Conservation (phyloP, 2,888 invertebrate genomes). For the Diaprepes abbreviatus region DNA sequence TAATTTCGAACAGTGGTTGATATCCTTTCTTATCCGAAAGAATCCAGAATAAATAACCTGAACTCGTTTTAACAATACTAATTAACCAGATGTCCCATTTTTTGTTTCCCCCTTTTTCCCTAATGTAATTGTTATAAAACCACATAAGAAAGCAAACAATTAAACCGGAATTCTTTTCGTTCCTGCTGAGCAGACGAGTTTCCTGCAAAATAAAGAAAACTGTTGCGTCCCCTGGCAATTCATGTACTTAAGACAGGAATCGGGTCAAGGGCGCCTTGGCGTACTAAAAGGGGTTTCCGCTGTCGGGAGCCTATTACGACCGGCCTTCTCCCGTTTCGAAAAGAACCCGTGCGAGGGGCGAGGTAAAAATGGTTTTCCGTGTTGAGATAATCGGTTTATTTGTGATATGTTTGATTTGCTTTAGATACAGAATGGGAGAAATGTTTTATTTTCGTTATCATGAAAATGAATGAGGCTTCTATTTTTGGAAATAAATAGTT, state of each 20-base stretch:
- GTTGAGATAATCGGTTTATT: conserved; percentile 2
- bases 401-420: no score
- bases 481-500: no score
- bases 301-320: conserved; percentile 16
- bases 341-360: neutral
- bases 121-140: conserved; percentile 2
- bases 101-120: neutral
- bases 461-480: no score
- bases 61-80: neutral
- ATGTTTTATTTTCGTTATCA: no score
- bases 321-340: neutral
- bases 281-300: conserved; percentile 13
- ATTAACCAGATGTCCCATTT: neutral
- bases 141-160: neutral
- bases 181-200: conserved; percentile 19
- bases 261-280: conserved; percentile 11
- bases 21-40: no score
- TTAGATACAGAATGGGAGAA: no score
- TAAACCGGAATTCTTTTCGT: conserved; percentile 18
- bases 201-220: conserved; percentile 27
- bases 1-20: no score
- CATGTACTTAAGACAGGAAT: conserved; percentile 16
- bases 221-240: conserved; percentile 22
- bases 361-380: conserved; percentile 5
- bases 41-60: no score